A percentile compares a stretch with the other conserved stretches of the same genome.
phyloP scores from a whole-genome alignment of 2,888 invertebrate species.

The Agelastica alni region DNA sequence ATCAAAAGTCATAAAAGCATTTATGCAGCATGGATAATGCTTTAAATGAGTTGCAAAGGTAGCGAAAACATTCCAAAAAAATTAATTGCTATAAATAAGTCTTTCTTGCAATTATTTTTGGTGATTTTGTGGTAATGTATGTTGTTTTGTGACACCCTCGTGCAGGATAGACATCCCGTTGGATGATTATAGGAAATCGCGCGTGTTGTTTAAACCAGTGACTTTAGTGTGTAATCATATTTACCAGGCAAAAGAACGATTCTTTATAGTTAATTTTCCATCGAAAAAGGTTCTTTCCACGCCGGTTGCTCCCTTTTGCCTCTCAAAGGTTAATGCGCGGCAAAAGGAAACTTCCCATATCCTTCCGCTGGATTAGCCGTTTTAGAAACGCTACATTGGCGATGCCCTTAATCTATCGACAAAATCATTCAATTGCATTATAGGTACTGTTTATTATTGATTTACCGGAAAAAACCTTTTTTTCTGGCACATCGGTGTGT shows the following conservation, averaged over 20 bases:
- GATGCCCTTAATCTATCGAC: constrained; percentile 37
- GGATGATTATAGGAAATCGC: too few relatives aligned
- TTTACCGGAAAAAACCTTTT: not conserved
- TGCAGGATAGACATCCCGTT: too few relatives aligned
- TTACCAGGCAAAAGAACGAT: constrained; percentile 51
- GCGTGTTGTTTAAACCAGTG: constrained; percentile 51
- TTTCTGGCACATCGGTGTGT: too few relatives aligned
- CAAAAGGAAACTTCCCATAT: constrained; percentile 55
- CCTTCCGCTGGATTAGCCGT: constrained; percentile 51
- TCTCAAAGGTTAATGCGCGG: constrained; percentile 55
- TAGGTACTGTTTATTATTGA: constrained; percentile 5
- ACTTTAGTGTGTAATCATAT: constrained; percentile 53
- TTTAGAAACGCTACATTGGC: constrained; percentile 52
- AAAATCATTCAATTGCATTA: not conserved
- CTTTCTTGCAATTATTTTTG: too few relatives aligned
- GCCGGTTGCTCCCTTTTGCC: constrained; percentile 52
- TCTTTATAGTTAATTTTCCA: constrained; percentile 54
- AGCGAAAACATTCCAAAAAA: too few relatives aligned
- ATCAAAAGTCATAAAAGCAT: too few relatives aligned
- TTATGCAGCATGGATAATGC: too few relatives aligned
- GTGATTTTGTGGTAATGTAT: too few relatives aligned
- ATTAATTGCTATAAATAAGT: too few relatives aligned
- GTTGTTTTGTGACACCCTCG: too few relatives aligned
- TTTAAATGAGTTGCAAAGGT: too few relatives aligned
- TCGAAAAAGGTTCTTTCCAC: constrained; percentile 47